These are phyloP conservation scores for Cryptocephalus primarius DNA, from an alignment of 2,888 invertebrate species.

Conservation along the genomic window DNA sequence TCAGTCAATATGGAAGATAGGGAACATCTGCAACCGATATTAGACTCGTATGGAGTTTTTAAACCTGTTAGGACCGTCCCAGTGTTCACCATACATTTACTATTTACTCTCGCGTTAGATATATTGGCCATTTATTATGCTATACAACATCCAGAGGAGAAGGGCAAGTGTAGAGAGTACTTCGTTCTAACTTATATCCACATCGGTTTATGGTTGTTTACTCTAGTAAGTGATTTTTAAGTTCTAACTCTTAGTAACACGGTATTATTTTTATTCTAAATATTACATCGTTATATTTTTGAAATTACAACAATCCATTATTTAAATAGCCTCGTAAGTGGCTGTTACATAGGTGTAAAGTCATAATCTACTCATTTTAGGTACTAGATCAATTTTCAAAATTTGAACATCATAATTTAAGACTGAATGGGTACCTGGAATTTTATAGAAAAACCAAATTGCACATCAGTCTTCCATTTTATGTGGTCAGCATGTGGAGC, in stretches of 20 bases:
- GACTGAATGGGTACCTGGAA: constrained; percentile 56
- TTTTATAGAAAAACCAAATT: constrained; percentile 52
- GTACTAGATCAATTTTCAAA: constrained; percentile 48
- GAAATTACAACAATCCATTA: not conserved
- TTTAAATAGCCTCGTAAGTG: not conserved
- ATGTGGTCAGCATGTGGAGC: constrained; percentile 53
- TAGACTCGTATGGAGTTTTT: constrained; percentile 34
- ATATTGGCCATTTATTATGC: constrained; percentile 32
- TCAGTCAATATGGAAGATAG: constrained; percentile 33
- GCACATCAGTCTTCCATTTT: constrained; percentile 49
- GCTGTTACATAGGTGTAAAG: not conserved
- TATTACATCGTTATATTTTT: not conserved
- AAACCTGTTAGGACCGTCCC: constrained; percentile 31
- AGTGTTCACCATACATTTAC: constrained; percentile 26
- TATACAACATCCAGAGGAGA: constrained; percentile 30
- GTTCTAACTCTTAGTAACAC: not conserved
- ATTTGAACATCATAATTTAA: constrained; percentile 46
- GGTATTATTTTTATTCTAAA: not conserved
- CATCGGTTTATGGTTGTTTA: constrained; percentile 46
- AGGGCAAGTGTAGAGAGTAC: constrained; percentile 43
- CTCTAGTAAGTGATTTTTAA: constrained; percentile 37
- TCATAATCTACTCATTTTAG: constrained; percentile 26
- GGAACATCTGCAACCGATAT: constrained; percentile 31
- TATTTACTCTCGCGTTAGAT: constrained; percentile 28
- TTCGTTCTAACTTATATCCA: constrained; percentile 49